Base-by-base conservation (phyloP, 2,797 vertebrate species). In the Ctenopoma kingsleyae region DNA sequence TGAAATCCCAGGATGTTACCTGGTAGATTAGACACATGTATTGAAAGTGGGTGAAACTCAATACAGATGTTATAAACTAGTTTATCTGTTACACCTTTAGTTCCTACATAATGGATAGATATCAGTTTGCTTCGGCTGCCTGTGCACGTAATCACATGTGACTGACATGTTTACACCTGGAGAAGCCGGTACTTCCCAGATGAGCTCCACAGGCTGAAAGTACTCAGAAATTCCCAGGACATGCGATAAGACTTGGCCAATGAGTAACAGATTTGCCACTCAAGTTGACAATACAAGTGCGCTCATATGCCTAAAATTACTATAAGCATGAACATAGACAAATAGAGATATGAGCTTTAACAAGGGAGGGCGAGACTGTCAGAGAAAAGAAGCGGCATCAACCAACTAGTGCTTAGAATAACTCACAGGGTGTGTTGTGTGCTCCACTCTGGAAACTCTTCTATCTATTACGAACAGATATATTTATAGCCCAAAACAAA, bases 191-290 rank as follows among this genome's bases (percentile, higher is more conserved):
- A 80, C 69, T 87, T 91, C 76, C 85, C 82, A 61, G 59, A 76
- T 56, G 80, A 83, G 70, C 60, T 66, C 30, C 44, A 70, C 78
- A 75, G 72, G 56, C 61, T 80, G 47, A 43, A 73, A 86, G 63
- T 67, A 55, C 55, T 51, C 41, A 64, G 22, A 83, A 74, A 75
- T 71, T 87, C 83, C 68, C 73, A 78, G 71, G 58, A 83, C 67
- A 78, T 74, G 80, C 86, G 85, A 89, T 89, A 87, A 88, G 67
- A 79, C 47, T 46, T 46, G 5, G 71, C 68, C 70, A 89, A 91
- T 87, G 79, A 89, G 71, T 85, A 87, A 89, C 85, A 86, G 76
- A 84, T 74, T 77, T 87, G 81, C 78, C 78, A 78, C 38, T 41
- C 36, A 49, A 78, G 52, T n/a, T 8, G 11, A 70, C 51, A 74